Conservation (phyloP, 2,888 invertebrate species). For the Zootermopsis nevadensis region DNA sequence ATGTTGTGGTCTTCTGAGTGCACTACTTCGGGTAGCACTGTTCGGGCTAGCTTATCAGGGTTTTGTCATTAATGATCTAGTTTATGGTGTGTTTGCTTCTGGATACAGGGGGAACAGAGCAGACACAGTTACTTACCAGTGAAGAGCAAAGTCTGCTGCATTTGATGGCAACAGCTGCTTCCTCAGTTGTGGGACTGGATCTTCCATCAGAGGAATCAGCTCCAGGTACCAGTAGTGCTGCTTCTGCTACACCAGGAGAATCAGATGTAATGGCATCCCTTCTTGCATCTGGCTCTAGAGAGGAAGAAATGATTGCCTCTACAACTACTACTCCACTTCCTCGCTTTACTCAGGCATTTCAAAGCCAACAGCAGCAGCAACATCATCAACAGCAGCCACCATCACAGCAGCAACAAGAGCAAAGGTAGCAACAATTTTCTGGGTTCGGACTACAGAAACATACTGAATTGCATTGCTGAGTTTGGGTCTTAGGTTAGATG, state of each 20-base stretch:
- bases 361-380: constrained; percentile 53
- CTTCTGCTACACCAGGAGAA: not conserved
- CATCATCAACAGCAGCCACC: constrained; percentile 6
- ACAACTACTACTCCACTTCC: constrained; percentile 60
- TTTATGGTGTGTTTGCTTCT: not conserved
- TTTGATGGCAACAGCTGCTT: constrained; percentile 30
- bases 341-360: constrained; percentile 66
- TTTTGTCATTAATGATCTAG: not conserved
- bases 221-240: constrained; percentile 30
- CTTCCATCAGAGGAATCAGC: constrained; percentile 44
- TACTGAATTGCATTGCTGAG: not conserved
- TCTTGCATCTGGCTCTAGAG: constrained; percentile 2
- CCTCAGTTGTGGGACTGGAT: not conserved
- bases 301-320: not conserved
- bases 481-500: not conserved
- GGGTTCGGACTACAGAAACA: constrained; percentile 28
- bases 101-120: constrained; percentile 32
- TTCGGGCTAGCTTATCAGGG: too few species aligned
- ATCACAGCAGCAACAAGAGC: constrained; percentile 21
- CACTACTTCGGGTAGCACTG: too few species aligned
- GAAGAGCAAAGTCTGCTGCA: constrained; percentile 40
- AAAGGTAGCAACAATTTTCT: constrained; percentile 36
- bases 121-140: constrained; percentile 19
- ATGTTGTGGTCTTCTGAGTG: too few species aligned
- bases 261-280: constrained; percentile 35